Conservation (phyloP, 1,140 invertebrate species). For the Myzus persicae region DNA sequence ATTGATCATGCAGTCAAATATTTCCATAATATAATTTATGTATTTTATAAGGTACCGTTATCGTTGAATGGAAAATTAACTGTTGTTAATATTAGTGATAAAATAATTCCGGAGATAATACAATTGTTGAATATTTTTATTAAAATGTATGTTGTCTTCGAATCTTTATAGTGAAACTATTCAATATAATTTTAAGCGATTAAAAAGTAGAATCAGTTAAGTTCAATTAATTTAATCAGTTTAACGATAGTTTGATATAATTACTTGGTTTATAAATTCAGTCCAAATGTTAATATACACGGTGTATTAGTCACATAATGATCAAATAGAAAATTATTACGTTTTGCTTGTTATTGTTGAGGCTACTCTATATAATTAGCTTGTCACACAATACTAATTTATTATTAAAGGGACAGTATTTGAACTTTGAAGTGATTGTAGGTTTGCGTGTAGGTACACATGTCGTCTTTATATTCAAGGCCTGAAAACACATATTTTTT, state of each 20-base stretch:
- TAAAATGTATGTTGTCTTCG: not conserved
- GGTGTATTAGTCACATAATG: not conserved
- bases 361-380: not conserved
- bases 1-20: not conserved
- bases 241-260: not conserved
- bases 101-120: not conserved
- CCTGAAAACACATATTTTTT: not conserved
- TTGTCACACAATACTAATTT: not conserved
- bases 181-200: not conserved
- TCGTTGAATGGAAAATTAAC: too few relatives aligned
- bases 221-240: not conserved
- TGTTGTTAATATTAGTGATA: not conserved
- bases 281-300: not conserved
- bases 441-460: not conserved
- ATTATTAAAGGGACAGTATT: not conserved
- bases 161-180: not conserved
- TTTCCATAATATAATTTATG: not conserved
- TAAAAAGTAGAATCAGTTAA: not conserved
- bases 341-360: not conserved
- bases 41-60: too few relatives aligned
- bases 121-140: not conserved
- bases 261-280: not conserved
- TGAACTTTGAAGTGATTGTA: not conserved
- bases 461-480: not conserved
- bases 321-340: not conserved